phyloP scores from a whole-genome alignment of 2,113 vertebrate species.

The Patagioenas fasciata region DNA sequence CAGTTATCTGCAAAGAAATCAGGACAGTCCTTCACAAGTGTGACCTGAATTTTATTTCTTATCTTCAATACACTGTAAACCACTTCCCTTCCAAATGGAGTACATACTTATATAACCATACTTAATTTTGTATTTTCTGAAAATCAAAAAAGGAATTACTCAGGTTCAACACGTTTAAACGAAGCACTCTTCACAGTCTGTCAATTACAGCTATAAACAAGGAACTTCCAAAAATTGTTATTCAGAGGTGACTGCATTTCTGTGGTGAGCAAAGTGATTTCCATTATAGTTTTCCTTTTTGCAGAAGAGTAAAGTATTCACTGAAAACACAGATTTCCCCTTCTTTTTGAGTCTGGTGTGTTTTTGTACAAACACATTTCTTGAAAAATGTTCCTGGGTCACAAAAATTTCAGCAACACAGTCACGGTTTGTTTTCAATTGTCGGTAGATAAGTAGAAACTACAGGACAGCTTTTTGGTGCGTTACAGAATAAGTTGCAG shows the following conservation, averaged over 20 bases:
- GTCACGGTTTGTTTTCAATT: background rate
- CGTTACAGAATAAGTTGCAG: background rate
- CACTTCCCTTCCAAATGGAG: conserved; percentile 16
- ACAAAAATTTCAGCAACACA: background rate
- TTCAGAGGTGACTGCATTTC: conserved; percentile 31
- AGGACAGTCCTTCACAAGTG: background rate
- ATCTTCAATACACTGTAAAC: background rate
- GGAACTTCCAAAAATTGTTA: conserved; percentile 38
- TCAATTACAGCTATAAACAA: conserved; percentile 37
- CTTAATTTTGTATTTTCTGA: conserved; percentile 43
- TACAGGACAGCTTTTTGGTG: background rate
- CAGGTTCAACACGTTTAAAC: background rate
- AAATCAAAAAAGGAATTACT: background rate
- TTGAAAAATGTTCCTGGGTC: background rate
- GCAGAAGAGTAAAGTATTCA: background rate
- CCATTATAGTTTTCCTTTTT: conserved; percentile 5
- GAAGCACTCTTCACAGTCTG: conserved; percentile 17
- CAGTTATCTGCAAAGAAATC: conserved; percentile 33
- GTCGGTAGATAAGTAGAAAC: background rate
- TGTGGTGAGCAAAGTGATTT: conserved; percentile 18
- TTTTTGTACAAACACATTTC: background rate
- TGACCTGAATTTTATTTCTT: conserved; percentile 46
- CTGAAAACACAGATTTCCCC: background rate
- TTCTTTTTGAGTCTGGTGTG: background rate
- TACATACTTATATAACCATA: conserved; percentile 27